Conservation (phyloP, 2,888 invertebrate genomes). For the Diplolepis rosae region DNA sequence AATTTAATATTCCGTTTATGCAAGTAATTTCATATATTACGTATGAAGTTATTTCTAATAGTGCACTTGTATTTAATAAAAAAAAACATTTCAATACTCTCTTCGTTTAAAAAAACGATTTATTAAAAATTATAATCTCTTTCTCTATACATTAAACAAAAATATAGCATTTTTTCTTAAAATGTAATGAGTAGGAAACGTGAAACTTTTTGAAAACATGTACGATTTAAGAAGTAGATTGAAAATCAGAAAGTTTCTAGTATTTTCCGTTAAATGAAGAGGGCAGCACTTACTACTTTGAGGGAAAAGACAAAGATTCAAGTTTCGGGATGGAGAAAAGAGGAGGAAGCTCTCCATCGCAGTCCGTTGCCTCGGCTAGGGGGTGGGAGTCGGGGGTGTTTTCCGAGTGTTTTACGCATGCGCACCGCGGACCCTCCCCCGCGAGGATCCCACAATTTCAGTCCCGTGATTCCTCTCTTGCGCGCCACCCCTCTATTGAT, state of each 20-base stretch:
- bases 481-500: constrained; percentile 74
- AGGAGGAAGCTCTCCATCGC: constrained; percentile 69
- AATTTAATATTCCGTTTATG: too few relatives aligned
- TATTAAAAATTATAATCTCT: too few relatives aligned
- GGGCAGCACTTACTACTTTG: constrained; percentile 52
- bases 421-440: constrained; percentile 54
- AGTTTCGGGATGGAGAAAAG: constrained; percentile 46
- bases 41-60: too few relatives aligned
- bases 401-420: constrained; percentile 60
- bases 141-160: too few relatives aligned
- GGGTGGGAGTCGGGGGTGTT: constrained; percentile 72
- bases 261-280: not conserved
- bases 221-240: too few relatives aligned
- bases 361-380: constrained; percentile 74
- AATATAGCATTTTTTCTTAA: too few relatives aligned
- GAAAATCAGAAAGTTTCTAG: not conserved
- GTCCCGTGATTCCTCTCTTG: constrained; percentile 64
- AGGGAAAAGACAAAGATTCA: constrained; percentile 11
- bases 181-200: too few relatives aligned
- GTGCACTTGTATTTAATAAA: too few relatives aligned
- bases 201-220: too few relatives aligned
- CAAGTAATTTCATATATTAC: too few relatives aligned
- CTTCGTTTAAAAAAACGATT: too few relatives aligned
- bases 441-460: constrained; percentile 52
- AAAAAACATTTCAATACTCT: too few relatives aligned